Base-by-base conservation (phyloP, 1,140 invertebrate species). In the Drosophila punjabiensis region DNA sequence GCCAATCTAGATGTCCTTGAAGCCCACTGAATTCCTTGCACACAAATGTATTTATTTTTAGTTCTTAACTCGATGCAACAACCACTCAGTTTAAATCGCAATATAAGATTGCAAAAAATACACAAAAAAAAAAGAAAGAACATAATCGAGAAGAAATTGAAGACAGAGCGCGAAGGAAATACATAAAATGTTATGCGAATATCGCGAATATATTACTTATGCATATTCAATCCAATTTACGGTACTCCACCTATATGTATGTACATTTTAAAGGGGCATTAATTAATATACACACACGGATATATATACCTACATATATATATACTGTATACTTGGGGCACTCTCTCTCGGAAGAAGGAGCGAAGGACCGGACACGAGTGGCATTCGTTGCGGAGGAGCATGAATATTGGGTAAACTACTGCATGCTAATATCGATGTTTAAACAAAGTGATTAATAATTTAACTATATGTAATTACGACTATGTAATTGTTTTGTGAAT, bases 361-460 rank as follows among this genome's bases (percentile, higher is more conserved):
- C 76, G 32, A 61, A 47, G 30, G 28, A 61, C 60, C 63, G 30
- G 28, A 61, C 60, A 32, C 48, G 52, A 79, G 55, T 66, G 76
- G 68, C 64, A 70, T 64, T 81, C 67, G 81, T 64, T 85, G 75
- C 53, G 58, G 59, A 45, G 53, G 61, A 80, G 47, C 62, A 81
- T 33, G 35, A 60, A 79, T 62, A 78, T 60, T 68, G 75, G 74
- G 75, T 43, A 77, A 71, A 67, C 62, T 20, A 48, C 60, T 55
- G 58, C 53, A 77, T 55, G 77, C 60, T 59, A 70, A 63, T 66
- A 74, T 88, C 39, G 59, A 66, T 88, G 67, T 85, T 81, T 77
- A 80, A 81, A 68, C 75, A 87, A 74, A 82, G 85, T 88, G 79
- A 86, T 85, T 90, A 86, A 70, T 86, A 76, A 70, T 75, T 85